Evolutionary conservation across 2,888 invertebrate species (phyloP), one percentile per base, ranked within the genome.

Genomic region (Margaritifera margaritifera): DNA sequence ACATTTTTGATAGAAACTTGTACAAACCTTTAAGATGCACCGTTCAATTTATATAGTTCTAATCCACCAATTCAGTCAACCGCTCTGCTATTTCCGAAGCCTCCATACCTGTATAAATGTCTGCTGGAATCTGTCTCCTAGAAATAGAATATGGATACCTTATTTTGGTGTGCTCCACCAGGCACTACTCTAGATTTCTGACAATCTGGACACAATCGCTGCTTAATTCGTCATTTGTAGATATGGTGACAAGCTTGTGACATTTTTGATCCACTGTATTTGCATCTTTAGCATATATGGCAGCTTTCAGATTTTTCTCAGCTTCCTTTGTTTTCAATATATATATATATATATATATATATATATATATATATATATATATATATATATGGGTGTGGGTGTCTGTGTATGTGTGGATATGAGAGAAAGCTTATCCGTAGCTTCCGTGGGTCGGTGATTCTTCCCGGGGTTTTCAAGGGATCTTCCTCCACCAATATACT

Each of bases 111-210:
- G 31, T 62, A 50, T 63, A 74, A 11, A 74, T 27, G 31, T 63
- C 68, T 11, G 74, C 62, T 8, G 74, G 74, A 8, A 68, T 69
- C 2, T 64, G 42, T 6, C 63, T 66, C 31, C 68, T 53, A 6
- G 61, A 57, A 4, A 51, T 2, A 6, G 54, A 50, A 57, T 74
- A 66, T 15, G 74, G 74, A 58, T 71, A 71, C 15, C 71, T 53
- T 63, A 74, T 61, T 60, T 64, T 69, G 8, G 69, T 58, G 51
- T 66, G 61, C 18, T 66, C 60, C 6, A 66, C 69, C 8, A 74
- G 52, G 19, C 42, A 52, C 0, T 51, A 54, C 27, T 62, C 64
- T 5, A 74, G n/a, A 25, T 55, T 52, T 15, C 54, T 25, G n/a
- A 66, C 72, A 68, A 63, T 27, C 4, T 18, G 56, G 27, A 25